phyloP scores from a whole-genome alignment of 2,888 invertebrate species.

The Limnephilus rhombicus region DNA sequence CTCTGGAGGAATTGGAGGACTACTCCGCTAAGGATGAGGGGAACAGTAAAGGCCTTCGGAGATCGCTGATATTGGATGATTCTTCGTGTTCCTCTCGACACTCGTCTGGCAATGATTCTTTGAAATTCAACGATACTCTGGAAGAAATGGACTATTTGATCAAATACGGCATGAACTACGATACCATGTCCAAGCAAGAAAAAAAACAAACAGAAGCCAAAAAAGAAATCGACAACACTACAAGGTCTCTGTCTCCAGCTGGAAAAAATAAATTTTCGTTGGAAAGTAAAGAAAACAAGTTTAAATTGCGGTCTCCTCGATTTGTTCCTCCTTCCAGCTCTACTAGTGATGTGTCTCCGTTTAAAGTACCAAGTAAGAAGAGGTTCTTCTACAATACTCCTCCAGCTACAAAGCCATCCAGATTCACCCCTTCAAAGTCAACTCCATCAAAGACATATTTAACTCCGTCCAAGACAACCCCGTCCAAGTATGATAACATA shows the following conservation, averaged over 20 bases:
- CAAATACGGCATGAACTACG: slow-evolving; percentile 70
- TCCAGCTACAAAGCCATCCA: background rate
- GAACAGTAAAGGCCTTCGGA: background rate
- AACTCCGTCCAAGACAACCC: slow-evolving; percentile 52
- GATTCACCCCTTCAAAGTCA: slow-evolving; percentile 19
- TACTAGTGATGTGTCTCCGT: background rate
- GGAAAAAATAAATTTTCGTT: background rate
- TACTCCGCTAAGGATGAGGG: slow-evolving; percentile 2
- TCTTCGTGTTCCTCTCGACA: background rate
- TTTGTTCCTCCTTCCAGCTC: slow-evolving; percentile 27
- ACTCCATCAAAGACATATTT: slow-evolving; percentile 29
- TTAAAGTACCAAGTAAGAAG: slow-evolving; percentile 37
- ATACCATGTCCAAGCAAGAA: slow-evolving; percentile 64
- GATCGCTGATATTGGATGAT: background rate
- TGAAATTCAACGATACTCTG: slow-evolving; percentile 72
- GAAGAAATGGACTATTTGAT: slow-evolving; percentile 74
- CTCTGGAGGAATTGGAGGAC: slow-evolving; percentile 33
- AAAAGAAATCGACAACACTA: background rate
- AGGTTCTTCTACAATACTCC: slow-evolving; percentile 53
- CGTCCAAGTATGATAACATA: slow-evolving; percentile 69
- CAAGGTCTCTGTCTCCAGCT: background rate
- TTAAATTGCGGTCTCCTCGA: slow-evolving; percentile 45
- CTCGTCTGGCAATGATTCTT: slow-evolving; percentile 47
- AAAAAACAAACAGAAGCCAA: slow-evolving; percentile 27
- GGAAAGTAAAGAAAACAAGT: slow-evolving; percentile 58